phyloP scores from a whole-genome alignment of 2,113 vertebrate species.

The Taurulus bubalis region DNA sequence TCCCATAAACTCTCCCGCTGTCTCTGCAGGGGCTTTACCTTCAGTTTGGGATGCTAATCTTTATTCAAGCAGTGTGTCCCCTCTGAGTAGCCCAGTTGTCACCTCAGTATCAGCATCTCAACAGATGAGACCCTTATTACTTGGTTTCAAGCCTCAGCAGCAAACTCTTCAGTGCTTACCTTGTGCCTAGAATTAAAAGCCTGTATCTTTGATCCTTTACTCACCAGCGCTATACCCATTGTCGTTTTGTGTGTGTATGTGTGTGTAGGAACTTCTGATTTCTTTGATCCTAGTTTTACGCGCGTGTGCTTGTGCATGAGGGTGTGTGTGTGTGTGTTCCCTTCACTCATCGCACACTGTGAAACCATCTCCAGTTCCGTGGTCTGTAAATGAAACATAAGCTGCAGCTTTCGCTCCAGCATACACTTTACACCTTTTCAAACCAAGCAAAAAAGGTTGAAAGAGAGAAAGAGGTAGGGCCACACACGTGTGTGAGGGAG shows the following conservation, averaged over 20 bases:
- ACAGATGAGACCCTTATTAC: slow-evolving; percentile 27
- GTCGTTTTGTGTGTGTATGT: slow-evolving; percentile 41
- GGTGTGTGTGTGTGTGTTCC: slow-evolving; percentile 28
- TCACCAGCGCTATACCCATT: slow-evolving; percentile 31
- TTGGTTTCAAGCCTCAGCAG: slow-evolving; percentile 34
- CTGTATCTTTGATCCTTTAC: slow-evolving; percentile 70
- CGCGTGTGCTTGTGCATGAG: background rate
- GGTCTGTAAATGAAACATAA: slow-evolving; percentile 70
- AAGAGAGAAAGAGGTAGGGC: background rate
- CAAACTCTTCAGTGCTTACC: slow-evolving; percentile 29
- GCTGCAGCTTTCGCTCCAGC: slow-evolving; percentile 31
- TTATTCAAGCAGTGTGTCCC: slow-evolving; percentile 37
- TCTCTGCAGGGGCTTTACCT: background rate
- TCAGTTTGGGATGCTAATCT: slow-evolving; percentile 25
- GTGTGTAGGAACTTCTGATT: slow-evolving; percentile 31
- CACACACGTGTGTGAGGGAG: slow-evolving; percentile 55
- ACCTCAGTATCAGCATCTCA: slow-evolving; percentile 24
- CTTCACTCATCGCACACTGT: slow-evolving; percentile 29
- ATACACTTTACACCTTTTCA: slow-evolving; percentile 48
- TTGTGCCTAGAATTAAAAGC: slow-evolving; percentile 62
- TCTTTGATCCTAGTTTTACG: slow-evolving; percentile 64
- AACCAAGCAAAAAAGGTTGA: slow-evolving; percentile 21
- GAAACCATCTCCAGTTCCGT: slow-evolving; percentile 60
- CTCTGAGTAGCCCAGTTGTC: slow-evolving; percentile 16
- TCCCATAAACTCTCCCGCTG: background rate